These are phyloP conservation scores for Odocoileus hemionus DNA, from an alignment of 2,113 vertebrate species.

Conservation along the genomic window DNA sequence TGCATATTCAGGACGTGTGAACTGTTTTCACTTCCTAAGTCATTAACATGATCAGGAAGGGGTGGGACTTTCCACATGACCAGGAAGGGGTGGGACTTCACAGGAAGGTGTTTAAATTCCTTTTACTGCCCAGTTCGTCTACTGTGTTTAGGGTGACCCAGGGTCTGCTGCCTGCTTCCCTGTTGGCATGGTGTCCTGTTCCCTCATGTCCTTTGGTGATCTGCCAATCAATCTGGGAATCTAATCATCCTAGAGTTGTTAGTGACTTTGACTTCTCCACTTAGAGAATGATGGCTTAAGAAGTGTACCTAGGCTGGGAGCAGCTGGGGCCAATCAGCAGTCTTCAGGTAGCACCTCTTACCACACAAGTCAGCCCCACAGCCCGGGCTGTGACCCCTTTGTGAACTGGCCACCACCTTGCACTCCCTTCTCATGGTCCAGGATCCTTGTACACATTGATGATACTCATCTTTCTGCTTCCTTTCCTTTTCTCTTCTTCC, in stretches of 20 bases:
- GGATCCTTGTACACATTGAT: background rate
- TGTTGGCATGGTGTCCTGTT: background rate
- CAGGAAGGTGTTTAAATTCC: background rate
- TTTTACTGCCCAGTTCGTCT: background rate
- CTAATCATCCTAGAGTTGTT: background rate
- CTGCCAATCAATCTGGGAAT: background rate
- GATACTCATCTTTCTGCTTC: background rate
- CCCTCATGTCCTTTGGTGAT: background rate
- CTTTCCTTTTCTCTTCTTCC: background rate
- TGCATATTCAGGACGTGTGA: background rate
- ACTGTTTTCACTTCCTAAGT: background rate
- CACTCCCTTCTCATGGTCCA: background rate
- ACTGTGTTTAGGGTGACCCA: background rate
- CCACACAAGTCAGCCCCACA: background rate
- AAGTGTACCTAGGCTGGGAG: background rate
- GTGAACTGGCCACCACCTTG: background rate
- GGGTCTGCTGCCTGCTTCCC: background rate
- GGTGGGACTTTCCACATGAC: background rate
- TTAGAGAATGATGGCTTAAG: background rate
- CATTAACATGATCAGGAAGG: background rate
- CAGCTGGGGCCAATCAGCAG: background rate
- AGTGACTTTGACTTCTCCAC: background rate
- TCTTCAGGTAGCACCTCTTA: background rate
- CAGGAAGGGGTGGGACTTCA: background rate
- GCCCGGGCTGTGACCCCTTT: background rate